A percentile compares a stretch with the other conserved stretches of the same genome.
Conservation (phyloP, 2,888 invertebrate species). For the Drosophila testacea region DNA sequence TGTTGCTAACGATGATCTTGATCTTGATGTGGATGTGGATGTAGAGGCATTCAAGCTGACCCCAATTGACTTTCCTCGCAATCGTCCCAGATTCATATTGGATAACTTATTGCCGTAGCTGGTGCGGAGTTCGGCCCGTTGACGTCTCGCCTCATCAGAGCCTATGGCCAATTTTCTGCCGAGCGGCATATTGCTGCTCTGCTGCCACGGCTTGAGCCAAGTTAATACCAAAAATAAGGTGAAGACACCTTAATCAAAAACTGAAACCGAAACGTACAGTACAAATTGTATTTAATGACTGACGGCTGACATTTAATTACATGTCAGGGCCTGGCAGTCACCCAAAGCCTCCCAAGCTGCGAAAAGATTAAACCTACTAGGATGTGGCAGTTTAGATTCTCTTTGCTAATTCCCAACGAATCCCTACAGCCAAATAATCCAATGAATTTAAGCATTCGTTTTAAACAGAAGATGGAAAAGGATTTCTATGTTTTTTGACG, state of each 20-base stretch:
- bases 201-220: not conserved
- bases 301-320: not conserved
- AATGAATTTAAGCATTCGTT: too few relatives aligned
- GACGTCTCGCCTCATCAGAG: slow-evolving; percentile 51
- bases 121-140: slow-evolving; percentile 60
- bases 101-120: slow-evolving; percentile 64
- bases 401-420: too few relatives aligned
- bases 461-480: too few relatives aligned
- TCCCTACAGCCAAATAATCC: not conserved
- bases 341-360: not conserved
- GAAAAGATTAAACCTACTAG: too few relatives aligned
- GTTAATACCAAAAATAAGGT: slow-evolving; percentile 1
- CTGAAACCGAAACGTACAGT: slow-evolving; percentile 35
- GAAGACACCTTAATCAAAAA: slow-evolving; percentile 4
- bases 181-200: slow-evolving; percentile 32
- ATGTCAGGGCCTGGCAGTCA: not conserved
- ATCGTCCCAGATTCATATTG: slow-evolving; percentile 42
- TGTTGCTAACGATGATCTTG: not conserved
- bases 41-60: not conserved
- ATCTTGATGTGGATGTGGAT: not conserved
- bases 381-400: too few relatives aligned
- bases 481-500: too few relatives aligned
- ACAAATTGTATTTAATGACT: slow-evolving; percentile 37
- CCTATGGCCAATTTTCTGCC: slow-evolving; percentile 25
- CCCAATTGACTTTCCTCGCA: slow-evolving; percentile 30